A percentile compares a stretch with the other conserved stretches of the same genome.
Conservation (phyloP, 2,797 vertebrate genomes). For the Brotula barbata region DNA sequence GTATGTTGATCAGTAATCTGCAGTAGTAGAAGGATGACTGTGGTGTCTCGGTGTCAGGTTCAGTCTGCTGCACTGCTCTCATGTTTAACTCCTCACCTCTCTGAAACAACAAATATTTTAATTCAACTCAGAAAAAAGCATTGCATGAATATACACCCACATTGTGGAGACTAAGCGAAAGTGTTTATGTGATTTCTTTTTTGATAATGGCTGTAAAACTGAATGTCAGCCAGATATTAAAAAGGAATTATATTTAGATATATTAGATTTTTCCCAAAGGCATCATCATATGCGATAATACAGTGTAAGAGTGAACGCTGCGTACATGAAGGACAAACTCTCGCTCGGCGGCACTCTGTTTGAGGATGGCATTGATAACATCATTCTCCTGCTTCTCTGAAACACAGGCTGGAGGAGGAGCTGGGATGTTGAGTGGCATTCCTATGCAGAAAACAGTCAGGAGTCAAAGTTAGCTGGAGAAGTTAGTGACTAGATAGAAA, state of each 20-base stretch:
- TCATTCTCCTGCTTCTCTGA: conserved; percentile 99
- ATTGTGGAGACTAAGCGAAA: neutral
- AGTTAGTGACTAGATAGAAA: neutral
- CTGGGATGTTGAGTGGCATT: conserved; percentile 92
- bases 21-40: conserved; percentile 98
- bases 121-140: neutral
- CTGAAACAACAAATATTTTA: conserved; percentile 47
- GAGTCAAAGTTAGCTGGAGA: neutral
- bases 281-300: too few relatives aligned
- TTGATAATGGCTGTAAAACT: too few relatives aligned
- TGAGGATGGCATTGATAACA: conserved; percentile 96
- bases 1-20: conserved; percentile 94
- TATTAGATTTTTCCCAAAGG: neutral
- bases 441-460: conserved; percentile 52
- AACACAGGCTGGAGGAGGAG: conserved; percentile 90
- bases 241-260: too few relatives aligned
- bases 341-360: conserved; percentile 91
- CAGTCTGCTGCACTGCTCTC: conserved; percentile 88
- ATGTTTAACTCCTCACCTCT: conserved; percentile 92
- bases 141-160: neutral
- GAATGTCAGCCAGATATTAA: too few relatives aligned
- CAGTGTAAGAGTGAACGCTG: too few relatives aligned
- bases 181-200: neutral
- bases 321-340: conserved; percentile 87
- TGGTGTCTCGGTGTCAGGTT: conserved; percentile 88